Base-by-base conservation (phyloP, 2,797 vertebrate species). In the Microctenopoma steveboyesi region DNA sequence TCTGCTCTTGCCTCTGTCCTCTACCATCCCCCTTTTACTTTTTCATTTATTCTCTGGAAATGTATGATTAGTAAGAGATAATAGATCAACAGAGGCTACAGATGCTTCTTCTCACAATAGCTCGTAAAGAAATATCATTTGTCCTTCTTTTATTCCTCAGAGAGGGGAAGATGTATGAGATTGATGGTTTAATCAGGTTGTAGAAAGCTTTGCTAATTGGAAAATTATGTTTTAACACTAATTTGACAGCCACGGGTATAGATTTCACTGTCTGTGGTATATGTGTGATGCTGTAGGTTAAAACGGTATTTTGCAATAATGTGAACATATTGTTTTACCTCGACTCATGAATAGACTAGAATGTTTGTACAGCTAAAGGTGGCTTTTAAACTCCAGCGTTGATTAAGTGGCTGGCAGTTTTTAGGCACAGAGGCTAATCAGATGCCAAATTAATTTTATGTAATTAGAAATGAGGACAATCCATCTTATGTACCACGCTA, bases 111-210 rank as follows among this genome's bases (percentile, higher is more conserved):
- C 40, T 62, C 50, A 71, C 35, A 65, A 52, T 58, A 15, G 64
- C 39, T 40, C 66, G 28, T 54, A 30, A 51, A 60, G 64, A 76
- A 72, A 79, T 81, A 42, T 45, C 54, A 52, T 65, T 64, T 18
- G 66, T 74, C 63, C 69, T 22, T 65, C 39, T 74, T 57, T 64
- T 56, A 67, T 58, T 62, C 80, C 72, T 65, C 42, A 37, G 78
- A 72, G 81, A 65, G 57, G 37, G 18, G 16, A 27, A 22, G 58
- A 79, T 64, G 59, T 63, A 56, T 6, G 30, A 72, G 73, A 86
- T 55, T 82, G 75, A 79, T 84, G 77, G 69, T 81, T 86, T 79
- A 83, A 83, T 87, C 72, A 77, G 70, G 54, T 61, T 81, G 72
- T 54, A 46, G 64, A 74, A 86, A 75, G 56, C 48, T 55, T 65